Percentiles rank a stretch among this genome's conserved stretches.
phyloP scores from a whole-genome alignment of 2,888 invertebrate species.

The Penaeus monodon region DNA sequence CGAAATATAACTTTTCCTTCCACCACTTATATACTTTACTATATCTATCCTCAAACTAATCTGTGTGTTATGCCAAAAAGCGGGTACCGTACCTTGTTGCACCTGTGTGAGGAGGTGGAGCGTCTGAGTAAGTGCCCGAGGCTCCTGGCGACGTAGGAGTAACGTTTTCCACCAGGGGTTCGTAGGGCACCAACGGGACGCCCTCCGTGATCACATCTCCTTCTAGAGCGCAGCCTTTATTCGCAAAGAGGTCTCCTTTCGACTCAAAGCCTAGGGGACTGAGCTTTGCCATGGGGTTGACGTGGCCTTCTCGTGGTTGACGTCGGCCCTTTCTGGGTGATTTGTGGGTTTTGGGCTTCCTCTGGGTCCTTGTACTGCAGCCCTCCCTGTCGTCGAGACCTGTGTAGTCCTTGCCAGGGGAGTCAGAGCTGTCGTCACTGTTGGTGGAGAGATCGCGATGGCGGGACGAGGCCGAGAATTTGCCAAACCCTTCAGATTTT shows the following conservation, averaged over 20 bases:
- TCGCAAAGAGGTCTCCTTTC: constrained; percentile 23
- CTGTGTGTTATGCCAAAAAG: background rate
- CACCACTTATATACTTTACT: too few relatives aligned
- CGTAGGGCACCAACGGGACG: constrained; percentile 33
- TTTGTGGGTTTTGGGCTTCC: constrained; percentile 1
- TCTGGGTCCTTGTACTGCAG: background rate
- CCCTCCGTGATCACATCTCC: background rate
- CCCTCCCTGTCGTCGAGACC: background rate
- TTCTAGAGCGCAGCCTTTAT: background rate
- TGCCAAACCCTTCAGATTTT: too few relatives aligned
- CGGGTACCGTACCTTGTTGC: background rate
- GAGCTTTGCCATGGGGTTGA: background rate
- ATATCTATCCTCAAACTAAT: too few relatives aligned
- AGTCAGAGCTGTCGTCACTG: too few relatives aligned
- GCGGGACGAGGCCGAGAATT: too few relatives aligned
- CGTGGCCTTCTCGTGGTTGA: constrained; percentile 9
- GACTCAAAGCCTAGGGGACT: constrained; percentile 19
- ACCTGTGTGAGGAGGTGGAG: background rate
- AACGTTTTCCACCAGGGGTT: constrained; percentile 28
- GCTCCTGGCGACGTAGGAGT: constrained; percentile 30
- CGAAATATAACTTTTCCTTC: too few relatives aligned
- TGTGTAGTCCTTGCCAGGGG: background rate
- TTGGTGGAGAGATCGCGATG: too few relatives aligned
- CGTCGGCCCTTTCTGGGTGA: constrained; percentile 21
- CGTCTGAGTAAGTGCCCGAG: background rate